Conservation (phyloP, 2,797 vertebrate species). For the Hephaestus fuliginosus region DNA sequence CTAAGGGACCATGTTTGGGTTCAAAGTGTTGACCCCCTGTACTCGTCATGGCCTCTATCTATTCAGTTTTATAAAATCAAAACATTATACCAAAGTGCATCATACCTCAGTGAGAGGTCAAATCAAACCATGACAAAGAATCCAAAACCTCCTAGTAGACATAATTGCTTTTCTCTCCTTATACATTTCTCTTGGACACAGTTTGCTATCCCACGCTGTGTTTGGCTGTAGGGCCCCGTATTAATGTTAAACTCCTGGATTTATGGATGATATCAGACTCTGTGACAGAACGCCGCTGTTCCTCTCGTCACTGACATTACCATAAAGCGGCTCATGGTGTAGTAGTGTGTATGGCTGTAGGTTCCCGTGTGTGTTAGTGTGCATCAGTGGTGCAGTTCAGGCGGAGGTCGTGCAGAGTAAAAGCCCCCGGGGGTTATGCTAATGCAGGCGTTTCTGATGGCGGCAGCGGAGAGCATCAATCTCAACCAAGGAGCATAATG, state of each 20-base stretch:
- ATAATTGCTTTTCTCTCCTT: not conserved
- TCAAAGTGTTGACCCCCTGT: not conserved
- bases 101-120: not conserved
- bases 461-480: constrained; percentile 27
- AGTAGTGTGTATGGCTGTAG: constrained; percentile 8
- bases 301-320: constrained; percentile 22
- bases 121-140: constrained; percentile 6
- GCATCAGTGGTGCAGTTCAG: constrained; percentile 62
- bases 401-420: constrained; percentile 50
- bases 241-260: constrained; percentile 22
- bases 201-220: not conserved
- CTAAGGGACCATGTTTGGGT: not conserved
- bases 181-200: not conserved
- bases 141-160: not conserved
- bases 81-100: not conserved
- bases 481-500: constrained; percentile 31
- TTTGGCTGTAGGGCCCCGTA: not conserved
- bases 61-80: not conserved
- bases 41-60: not conserved
- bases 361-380: constrained; percentile 47
- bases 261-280: constrained; percentile 26
- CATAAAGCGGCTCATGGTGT: constrained; percentile 19
- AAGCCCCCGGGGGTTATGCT: constrained; percentile 52
- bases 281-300: constrained; percentile 6
- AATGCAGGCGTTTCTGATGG: constrained; percentile 31